Evolutionary conservation across 1,140 invertebrate species (phyloP).

Genomic region (Eufriesea mexicana): DNA sequence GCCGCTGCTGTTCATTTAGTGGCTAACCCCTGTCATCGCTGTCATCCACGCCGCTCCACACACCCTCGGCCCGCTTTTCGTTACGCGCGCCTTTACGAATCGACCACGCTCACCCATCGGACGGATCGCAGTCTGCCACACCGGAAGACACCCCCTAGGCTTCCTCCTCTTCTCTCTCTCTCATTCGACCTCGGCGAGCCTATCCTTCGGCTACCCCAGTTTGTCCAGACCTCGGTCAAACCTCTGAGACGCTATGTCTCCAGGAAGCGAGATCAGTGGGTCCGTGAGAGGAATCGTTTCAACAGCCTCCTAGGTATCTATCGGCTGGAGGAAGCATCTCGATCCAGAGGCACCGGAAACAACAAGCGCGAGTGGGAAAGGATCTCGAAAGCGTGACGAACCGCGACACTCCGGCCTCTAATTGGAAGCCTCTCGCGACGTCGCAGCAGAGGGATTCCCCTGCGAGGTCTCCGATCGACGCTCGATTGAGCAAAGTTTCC

Average conservation of each 20-base stretch:
- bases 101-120: neutral
- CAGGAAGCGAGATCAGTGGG: no score
- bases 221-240: no score
- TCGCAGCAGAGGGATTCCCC: neutral
- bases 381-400: neutral
- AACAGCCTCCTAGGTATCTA: no score
- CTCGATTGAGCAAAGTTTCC: neutral
- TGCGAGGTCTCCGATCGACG: neutral
- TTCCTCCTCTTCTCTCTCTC: neutral
- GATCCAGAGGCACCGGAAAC: neutral
- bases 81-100: neutral
- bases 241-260: no score
- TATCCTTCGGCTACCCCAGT: no score
- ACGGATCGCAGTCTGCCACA: neutral
- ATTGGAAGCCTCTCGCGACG: neutral
- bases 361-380: neutral
- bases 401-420: neutral
- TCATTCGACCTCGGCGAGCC: no score
- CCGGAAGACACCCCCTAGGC: no score
- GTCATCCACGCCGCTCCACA: neutral
- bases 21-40: neutral
- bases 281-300: no score
- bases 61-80: neutral
- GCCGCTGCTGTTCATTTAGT: constrained; percentile 45
- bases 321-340: no score